Base-by-base conservation (phyloP, 2,888 invertebrate genomes). In the Platypus cylindrus region DNA sequence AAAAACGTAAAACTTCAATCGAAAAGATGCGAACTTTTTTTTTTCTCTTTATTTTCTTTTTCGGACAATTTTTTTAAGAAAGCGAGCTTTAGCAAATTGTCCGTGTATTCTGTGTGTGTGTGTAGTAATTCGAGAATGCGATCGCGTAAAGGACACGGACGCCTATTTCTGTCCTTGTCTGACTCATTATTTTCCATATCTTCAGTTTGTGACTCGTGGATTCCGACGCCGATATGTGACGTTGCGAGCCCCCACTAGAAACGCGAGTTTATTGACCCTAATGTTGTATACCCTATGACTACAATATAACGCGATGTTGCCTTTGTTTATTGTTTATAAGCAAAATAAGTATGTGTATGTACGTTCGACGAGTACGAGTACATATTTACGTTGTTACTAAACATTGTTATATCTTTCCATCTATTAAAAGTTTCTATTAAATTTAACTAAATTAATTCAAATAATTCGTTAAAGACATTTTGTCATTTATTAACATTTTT, bases 91-190 rank as follows among this genome's bases (percentile, higher is more conserved):
- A 54, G 56, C 59, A 54, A 58, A 58, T 59, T 55, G 54, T 58
- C 54, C 57, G 49, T 59, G 56, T 59, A 56, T 58, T 58, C 54
- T 57, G 49, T 59, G 56, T 59, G 56, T 58, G 55, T 55, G 56
- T 59, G 56, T 53, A 53, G 53, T 56, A 59, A 55, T 55, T 52
- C 50, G 56, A 55, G 54, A 58, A 56, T 53, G 52, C 50, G 49
- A 47, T 46, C 24, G 31, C 34, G 38, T 36, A 40, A 25, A 29
- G 34, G 45, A 43, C 44, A 27, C 32, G 12, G 35, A 45, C 43
- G 36, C 32, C 33, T 33, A 28, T 8, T 24, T 22, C 25, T 25
- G 29, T 48, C 48, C 41, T 42, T 39, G 45, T 48, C 44, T 41
- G 32, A 38, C 45, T 41, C 39, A 39, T 30, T 32, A 34, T 12